phyloP scores from a whole-genome alignment of 2,797 vertebrate genomes.

The Aphelocoma californica region DNA sequence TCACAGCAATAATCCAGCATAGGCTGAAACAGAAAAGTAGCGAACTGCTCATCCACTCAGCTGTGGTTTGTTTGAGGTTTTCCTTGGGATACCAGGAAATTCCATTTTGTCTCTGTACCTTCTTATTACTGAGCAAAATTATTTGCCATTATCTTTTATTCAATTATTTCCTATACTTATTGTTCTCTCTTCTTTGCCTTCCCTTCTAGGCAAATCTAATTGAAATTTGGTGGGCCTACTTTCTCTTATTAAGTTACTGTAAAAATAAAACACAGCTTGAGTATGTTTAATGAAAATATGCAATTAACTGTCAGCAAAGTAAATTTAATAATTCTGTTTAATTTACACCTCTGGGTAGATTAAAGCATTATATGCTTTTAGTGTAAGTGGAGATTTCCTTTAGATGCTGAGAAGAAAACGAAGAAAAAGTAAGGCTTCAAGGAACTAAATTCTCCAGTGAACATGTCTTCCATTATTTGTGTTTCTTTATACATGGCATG shows the following conservation, averaged over 20 bases:
- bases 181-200: background rate
- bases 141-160: background rate
- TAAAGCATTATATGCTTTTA: background rate
- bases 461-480: background rate
- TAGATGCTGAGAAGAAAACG: background rate
- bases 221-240: background rate
- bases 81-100: background rate
- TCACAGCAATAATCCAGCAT: background rate
- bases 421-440: background rate
- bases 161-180: background rate
- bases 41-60: background rate
- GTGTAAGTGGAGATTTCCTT: background rate
- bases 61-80: background rate
- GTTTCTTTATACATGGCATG: background rate
- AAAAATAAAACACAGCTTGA: constrained; percentile 19
- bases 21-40: background rate
- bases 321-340: background rate
- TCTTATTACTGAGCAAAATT: background rate
- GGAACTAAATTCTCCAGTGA: background rate
- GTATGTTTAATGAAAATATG: background rate
- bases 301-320: background rate
- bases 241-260: background rate
- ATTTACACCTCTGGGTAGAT: background rate
- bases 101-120: background rate
- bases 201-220: background rate